Percentiles rank a stretch among this genome's conserved stretches.
Conservation (phyloP, 1,140 invertebrate genomes). For the Atta colombica region DNA sequence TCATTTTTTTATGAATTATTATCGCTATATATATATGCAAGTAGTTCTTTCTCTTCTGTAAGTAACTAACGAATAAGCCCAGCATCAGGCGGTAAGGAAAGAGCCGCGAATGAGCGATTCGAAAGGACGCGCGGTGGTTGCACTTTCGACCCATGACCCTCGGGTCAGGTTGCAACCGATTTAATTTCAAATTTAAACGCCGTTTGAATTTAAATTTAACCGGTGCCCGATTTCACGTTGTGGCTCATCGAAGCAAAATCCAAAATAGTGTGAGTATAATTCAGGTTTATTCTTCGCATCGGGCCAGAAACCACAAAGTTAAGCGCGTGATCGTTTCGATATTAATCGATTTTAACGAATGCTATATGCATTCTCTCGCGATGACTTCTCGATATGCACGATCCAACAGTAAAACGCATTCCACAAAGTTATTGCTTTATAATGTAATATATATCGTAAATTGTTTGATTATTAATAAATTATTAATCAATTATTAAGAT, state of each 20-base stretch:
- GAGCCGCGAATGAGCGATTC: not conserved
- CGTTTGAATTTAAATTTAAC: constrained; percentile 64
- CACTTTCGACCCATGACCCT: constrained; percentile 45
- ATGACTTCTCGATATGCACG: not conserved
- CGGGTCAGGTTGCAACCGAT: constrained; percentile 56
- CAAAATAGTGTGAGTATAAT: constrained; percentile 52
- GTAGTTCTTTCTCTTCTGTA: no score
- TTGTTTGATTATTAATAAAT: constrained; percentile 24
- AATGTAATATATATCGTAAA: not conserved
- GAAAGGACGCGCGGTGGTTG: constrained; percentile 52
- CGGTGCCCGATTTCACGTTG: constrained; percentile 27
- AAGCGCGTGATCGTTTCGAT: not conserved
- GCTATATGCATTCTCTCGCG: not conserved
- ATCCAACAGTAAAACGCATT: not conserved
- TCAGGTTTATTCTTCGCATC: constrained; percentile 11
- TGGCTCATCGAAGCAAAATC: constrained; percentile 42
- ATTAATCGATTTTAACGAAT: constrained; percentile 10
- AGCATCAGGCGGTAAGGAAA: not conserved
- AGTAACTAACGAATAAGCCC: not conserved
- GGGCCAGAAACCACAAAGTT: constrained; percentile 17
- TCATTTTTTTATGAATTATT: not conserved
- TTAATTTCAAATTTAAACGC: constrained; percentile 63
- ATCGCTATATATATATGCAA: no score
- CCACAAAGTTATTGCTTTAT: not conserved
- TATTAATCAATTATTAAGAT: not conserved